Conservation (phyloP, 2,888 invertebrate species). For the Trachelus stipa region DNA sequence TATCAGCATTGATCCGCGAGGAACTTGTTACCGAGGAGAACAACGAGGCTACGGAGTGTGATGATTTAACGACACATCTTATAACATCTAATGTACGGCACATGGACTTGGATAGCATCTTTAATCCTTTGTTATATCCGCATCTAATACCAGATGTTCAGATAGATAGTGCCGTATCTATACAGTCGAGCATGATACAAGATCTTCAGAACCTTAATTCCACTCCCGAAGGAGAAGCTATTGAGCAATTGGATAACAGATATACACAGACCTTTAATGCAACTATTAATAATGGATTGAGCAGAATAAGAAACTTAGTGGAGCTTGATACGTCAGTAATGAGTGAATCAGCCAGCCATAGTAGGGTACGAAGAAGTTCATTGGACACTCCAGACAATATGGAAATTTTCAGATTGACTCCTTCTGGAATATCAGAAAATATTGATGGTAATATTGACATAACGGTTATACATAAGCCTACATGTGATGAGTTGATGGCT, state of each 20-base stretch:
- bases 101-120: slow-evolving; percentile 49
- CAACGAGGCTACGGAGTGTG: slow-evolving; percentile 44
- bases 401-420: slow-evolving; percentile 40
- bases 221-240: slow-evolving; percentile 47
- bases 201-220: slow-evolving; percentile 25
- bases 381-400: slow-evolving; percentile 24
- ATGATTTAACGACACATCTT: slow-evolving; percentile 53
- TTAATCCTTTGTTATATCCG: slow-evolving; percentile 60
- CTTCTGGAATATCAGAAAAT: slow-evolving; percentile 49
- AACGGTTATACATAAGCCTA: slow-evolving; percentile 45
- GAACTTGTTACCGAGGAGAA: slow-evolving; percentile 53
- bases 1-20: slow-evolving; percentile 54
- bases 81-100: slow-evolving; percentile 57
- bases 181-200: slow-evolving; percentile 8
- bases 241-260: slow-evolving; percentile 53
- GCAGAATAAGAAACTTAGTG: slow-evolving; percentile 38
- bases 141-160: slow-evolving; percentile 54
- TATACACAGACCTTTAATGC: slow-evolving; percentile 50
- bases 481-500: slow-evolving; percentile 44
- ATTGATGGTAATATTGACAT: slow-evolving; percentile 49
- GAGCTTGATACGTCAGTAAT: slow-evolving; percentile 30
- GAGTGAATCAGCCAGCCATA: slow-evolving; percentile 16
- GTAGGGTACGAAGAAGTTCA: slow-evolving; percentile 13
- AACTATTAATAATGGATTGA: slow-evolving; percentile 45
- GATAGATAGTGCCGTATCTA: slow-evolving; percentile 11